Evolutionary conservation across 1,140 invertebrate genomes (phyloP), one percentile per base, ranked within the genome.

Genomic region (Drosophila athabasca): DNA sequence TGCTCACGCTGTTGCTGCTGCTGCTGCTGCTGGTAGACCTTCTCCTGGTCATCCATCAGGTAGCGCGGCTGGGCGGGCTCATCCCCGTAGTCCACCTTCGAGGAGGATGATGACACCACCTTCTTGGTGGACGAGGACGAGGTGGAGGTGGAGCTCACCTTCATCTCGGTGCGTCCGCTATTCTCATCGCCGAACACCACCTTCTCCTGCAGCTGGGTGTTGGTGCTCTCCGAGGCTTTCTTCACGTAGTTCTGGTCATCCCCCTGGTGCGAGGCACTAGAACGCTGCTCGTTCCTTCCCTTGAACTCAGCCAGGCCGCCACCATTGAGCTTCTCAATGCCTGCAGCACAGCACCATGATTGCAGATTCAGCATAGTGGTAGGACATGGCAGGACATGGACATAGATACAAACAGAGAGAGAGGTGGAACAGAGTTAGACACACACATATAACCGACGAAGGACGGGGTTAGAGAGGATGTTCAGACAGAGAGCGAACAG

Each of bases 221-320:
- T 93, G 4, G 94, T 93, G 61, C 92, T 91, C 48, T 92, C 92
- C 53, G 94, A 93, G 26, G 93, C 92, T 29, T 93, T 92, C 80
- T 93, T 93, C n/a, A 93, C 91, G 68, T 93, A 95, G 78, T 93
- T 94, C 79, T 93, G 93, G 55, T 94, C 94, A 55, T 95, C 94
- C 41, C 94, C 94, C 87, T 95, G 93, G 67, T 94, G 93, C 24
- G 93, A 94, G 46, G 93, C 92, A 3, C 93, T 93, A 57, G 93
- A 92, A 39, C 92, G 92, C 74, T 94, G 93, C 73, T 94, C 92
- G 67, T 94, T 94, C 70, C 93, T 92, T 11, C 94, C 94, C 15
- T 93, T 92, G 74, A 94, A 95, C 61, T 93, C 92, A 8, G 93
- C 92, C 24, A 92, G 92, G 43, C 94, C 94, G 35, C 94, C 94